Evolutionary conservation across 2,113 vertebrate genomes (phyloP).

Genomic region (Taxidea taxus): DNA sequence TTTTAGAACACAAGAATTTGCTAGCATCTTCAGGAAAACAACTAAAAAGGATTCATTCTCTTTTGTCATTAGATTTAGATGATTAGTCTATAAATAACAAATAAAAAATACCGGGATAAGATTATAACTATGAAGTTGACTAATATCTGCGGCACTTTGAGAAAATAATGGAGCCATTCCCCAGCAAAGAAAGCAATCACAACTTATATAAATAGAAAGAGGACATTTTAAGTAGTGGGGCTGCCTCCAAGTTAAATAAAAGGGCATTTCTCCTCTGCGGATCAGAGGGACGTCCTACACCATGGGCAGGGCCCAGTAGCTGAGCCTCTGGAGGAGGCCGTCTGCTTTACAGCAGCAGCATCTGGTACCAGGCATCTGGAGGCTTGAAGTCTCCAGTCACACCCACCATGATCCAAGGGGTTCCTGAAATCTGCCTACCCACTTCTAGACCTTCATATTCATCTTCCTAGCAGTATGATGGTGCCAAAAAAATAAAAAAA

Average conservation of each 20-base stretch:
- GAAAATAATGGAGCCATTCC: background rate
- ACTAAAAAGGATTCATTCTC: background rate
- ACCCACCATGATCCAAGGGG: background rate
- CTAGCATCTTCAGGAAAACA: background rate
- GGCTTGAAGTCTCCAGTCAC: background rate
- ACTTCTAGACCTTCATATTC: background rate
- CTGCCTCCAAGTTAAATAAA: background rate
- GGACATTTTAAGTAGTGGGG: background rate
- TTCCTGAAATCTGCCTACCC: background rate
- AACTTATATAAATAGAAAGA: background rate
- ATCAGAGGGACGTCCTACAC: background rate
- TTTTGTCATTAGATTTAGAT: slow-evolving; percentile 23
- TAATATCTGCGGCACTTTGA: background rate
- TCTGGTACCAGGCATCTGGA: background rate
- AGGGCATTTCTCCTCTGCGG: background rate
- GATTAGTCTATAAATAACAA: slow-evolving; percentile 35
- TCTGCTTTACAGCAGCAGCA: background rate
- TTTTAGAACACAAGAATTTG: slow-evolving; percentile 43
- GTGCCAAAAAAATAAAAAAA: background rate
- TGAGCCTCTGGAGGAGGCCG: background rate
- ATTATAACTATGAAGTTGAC: background rate
- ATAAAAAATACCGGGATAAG: background rate
- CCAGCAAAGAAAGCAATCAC: background rate
- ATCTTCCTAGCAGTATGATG: background rate
- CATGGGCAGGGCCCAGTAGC: background rate